Percentiles rank a stretch among this genome's conserved stretches.
These are phyloP conservation scores for Osmerus mordax DNA, from an alignment of 2,113 vertebrate species.

Conservation along the genomic window DNA sequence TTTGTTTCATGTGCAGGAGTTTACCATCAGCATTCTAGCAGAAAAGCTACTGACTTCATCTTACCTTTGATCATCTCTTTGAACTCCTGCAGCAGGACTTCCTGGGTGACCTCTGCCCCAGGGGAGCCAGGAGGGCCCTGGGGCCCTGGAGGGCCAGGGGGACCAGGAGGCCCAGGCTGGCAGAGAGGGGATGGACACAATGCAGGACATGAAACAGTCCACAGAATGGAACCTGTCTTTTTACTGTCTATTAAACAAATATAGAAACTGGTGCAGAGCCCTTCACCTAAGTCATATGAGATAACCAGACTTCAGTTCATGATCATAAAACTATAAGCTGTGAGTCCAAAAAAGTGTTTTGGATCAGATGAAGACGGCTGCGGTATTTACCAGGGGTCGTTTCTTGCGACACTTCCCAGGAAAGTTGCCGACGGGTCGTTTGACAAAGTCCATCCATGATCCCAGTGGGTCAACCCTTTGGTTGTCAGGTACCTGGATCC, in stretches of 20 bases:
- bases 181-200: slow-evolving; percentile 25
- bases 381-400: slow-evolving; percentile 76
- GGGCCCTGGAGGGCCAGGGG: slow-evolving; percentile 81
- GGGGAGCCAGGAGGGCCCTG: slow-evolving; percentile 79
- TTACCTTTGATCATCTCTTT: slow-evolving; percentile 87
- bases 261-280: too few relatives aligned
- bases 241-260: too few relatives aligned
- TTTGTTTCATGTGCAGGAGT: not conserved
- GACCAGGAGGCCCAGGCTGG: slow-evolving; percentile 83
- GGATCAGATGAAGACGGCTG: not conserved
- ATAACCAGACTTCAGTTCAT: not conserved
- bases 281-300: too few relatives aligned
- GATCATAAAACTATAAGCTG: too few relatives aligned
- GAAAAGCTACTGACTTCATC: not conserved
- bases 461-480: slow-evolving; percentile 81
- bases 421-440: slow-evolving; percentile 78
- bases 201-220: slow-evolving; percentile 11
- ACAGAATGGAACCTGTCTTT: not conserved
- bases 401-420: slow-evolving; percentile 83
- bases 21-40: not conserved
- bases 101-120: slow-evolving; percentile 82
- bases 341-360: not conserved
- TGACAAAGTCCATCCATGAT: slow-evolving; percentile 93
- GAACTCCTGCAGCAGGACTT: slow-evolving; percentile 85
- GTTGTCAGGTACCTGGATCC: slow-evolving; percentile 72